Percentiles rank a stretch among this genome's conserved stretches.
Evolutionary conservation across 2,113 vertebrate species (phyloP).

Genomic region (Mungos mungo): DNA sequence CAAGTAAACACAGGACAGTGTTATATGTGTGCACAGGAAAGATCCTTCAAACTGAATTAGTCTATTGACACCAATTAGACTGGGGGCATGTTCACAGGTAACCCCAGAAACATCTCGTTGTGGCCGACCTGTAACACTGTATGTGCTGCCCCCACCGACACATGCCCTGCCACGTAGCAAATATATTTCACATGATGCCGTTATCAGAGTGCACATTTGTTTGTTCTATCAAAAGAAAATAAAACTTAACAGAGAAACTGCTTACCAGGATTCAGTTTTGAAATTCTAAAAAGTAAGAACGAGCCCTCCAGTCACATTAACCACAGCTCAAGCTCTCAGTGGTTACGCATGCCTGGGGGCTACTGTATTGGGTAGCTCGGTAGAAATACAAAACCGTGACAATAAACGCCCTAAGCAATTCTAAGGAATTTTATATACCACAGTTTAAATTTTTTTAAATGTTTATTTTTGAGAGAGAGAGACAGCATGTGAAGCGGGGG

Average conservation of each 20-base stretch:
- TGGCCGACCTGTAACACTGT: neutral
- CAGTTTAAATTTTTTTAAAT: neutral
- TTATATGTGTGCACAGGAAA: neutral
- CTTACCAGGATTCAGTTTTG: neutral
- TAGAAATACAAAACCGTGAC: neutral
- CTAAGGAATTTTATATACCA: neutral
- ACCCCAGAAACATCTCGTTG: neutral
- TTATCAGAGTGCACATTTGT: neutral
- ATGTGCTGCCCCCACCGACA: rapidly evolving
- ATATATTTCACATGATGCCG: neutral
- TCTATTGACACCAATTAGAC: neutral
- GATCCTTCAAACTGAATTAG: neutral
- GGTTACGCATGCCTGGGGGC: neutral
- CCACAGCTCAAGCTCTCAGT: neutral
- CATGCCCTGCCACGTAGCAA: neutral
- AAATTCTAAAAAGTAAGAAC: neutral
- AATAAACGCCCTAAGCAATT: neutral
- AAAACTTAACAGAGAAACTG: neutral
- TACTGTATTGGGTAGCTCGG: neutral
- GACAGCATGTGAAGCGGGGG: too few species aligned
- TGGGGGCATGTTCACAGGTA: neutral
- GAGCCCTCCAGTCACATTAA: neutral
- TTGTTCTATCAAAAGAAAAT: neutral
- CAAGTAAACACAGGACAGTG: neutral
- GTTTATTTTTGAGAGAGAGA: too few species aligned